Conservation (phyloP, 92 coral and sea anemone species). For the Heliopora coerulea region DNA sequence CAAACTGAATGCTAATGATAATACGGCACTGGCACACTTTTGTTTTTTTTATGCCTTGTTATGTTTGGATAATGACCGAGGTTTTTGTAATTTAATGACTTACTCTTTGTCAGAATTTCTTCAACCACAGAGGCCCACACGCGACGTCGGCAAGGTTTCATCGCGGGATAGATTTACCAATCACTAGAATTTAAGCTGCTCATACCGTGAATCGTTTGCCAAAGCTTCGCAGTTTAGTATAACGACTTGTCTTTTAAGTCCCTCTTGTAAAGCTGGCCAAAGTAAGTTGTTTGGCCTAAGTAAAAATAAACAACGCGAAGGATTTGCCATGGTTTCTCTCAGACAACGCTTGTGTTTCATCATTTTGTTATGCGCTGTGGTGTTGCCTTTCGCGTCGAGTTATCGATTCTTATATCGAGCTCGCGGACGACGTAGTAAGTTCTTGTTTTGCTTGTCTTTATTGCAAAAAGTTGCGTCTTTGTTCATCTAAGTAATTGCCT, state of each 20-base stretch:
- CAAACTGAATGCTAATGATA: no score
- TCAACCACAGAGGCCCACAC: no score
- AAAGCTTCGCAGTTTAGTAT: no score
- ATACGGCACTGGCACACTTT: no score
- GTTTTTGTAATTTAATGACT: no score
- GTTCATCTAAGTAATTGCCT: no score
- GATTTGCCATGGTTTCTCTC: slow-evolving; percentile 7
- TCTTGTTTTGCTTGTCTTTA: background rate
- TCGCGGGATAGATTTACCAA: background rate
- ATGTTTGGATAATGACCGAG: no score
- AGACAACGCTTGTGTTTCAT: background rate
- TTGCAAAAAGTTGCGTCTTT: background rate
- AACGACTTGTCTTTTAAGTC: no score
- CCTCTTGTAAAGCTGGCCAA: no score
- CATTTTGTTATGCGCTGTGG: slow-evolving; percentile 10
- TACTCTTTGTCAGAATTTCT: no score
- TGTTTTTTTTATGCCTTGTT: no score
- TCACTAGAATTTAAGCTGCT: slow-evolving; percentile 1
- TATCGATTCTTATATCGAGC: slow-evolving; percentile 14
- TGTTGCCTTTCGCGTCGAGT: slow-evolving; percentile 17
- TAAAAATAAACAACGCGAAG: background rate
- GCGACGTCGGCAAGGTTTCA: background rate
- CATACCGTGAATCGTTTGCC: slow-evolving; percentile 19
- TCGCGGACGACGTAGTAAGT: background rate
- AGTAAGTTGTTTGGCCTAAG: no score